Conservation (phyloP, 2,888 invertebrate species). For the Hypomecis punctinalis region DNA sequence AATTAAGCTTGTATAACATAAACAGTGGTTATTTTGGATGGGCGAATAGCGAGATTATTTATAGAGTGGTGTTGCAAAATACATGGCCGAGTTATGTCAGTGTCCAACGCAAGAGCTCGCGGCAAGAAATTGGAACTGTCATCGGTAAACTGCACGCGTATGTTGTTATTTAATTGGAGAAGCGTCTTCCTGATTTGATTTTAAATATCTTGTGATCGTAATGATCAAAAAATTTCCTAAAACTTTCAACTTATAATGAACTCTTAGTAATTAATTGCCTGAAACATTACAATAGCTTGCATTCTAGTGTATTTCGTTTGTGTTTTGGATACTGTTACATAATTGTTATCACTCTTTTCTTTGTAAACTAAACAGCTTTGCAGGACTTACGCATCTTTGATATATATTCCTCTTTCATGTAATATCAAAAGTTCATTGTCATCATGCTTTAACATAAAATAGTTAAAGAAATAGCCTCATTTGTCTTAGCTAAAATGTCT, state of each 20-base stretch:
- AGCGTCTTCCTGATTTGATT: constrained; percentile 22
- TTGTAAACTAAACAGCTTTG: too few species aligned
- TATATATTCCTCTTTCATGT: too few species aligned
- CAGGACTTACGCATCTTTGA: too few species aligned
- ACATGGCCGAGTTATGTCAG: constrained; percentile 83
- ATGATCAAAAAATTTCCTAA: too few species aligned
- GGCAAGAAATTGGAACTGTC: constrained; percentile 50
- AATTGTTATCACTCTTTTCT: too few species aligned
- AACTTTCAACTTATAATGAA: too few species aligned
- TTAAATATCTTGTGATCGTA: background rate
- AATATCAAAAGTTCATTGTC: too few species aligned
- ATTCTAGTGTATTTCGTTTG: too few species aligned
- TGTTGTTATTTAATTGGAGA: constrained; percentile 30
- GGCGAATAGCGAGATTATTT: constrained; percentile 70
- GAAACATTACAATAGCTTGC: too few species aligned
- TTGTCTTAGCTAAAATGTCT: background rate
- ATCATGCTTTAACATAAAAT: too few species aligned
- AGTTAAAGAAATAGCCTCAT: background rate
- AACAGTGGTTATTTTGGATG: constrained; percentile 73
- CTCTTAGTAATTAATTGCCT: too few species aligned
- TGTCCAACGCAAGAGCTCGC: constrained; percentile 43
- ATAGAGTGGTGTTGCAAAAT: constrained; percentile 78
- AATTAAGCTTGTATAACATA: constrained; percentile 73
- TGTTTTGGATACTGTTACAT: too few species aligned
- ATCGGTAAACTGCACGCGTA: constrained; percentile 35